These are phyloP conservation scores for Cathartes aura DNA, from an alignment of 2,113 vertebrate species.

Conservation along the genomic window DNA sequence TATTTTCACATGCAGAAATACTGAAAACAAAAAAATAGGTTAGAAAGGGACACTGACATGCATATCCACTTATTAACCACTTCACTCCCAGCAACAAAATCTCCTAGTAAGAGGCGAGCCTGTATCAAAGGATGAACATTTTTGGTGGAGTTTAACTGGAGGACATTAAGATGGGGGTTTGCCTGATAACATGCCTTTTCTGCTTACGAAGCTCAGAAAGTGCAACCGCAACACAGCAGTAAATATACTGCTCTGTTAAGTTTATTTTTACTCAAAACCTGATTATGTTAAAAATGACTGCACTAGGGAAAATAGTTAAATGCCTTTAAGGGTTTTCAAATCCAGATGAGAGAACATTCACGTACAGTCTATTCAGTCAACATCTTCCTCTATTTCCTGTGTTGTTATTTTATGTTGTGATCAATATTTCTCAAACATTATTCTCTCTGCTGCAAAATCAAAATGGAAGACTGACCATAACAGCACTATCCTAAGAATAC, in stretches of 20 bases:
- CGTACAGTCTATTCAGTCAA: background rate
- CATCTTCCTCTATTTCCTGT: background rate
- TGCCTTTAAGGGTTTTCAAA: background rate
- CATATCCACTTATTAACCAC: background rate
- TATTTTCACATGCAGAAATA: background rate
- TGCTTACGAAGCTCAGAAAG: background rate
- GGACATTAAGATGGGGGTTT: background rate
- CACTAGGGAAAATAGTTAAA: background rate
- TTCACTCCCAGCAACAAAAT: background rate
- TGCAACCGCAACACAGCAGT: background rate
- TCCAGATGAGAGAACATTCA: background rate
- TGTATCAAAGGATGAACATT: background rate
- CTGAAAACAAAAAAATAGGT: background rate
- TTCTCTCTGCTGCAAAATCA: constrained; percentile 26
- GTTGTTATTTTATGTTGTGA: constrained; percentile 4
- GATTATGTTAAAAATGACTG: constrained; percentile 20
- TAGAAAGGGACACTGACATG: background rate
- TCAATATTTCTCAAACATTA: constrained; percentile 41
- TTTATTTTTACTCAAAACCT: constrained; percentile 28
- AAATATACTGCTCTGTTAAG: background rate
- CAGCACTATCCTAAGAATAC: background rate
- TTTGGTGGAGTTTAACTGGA: background rate
- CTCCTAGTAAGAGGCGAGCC: background rate
- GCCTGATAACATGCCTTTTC: background rate
- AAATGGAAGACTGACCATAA: constrained; percentile 36